A percentile compares a stretch with the other conserved stretches of the same genome.
These are phyloP conservation scores for Seira musarum DNA, from an alignment of 2,888 invertebrate genomes.

Conservation along the genomic window DNA sequence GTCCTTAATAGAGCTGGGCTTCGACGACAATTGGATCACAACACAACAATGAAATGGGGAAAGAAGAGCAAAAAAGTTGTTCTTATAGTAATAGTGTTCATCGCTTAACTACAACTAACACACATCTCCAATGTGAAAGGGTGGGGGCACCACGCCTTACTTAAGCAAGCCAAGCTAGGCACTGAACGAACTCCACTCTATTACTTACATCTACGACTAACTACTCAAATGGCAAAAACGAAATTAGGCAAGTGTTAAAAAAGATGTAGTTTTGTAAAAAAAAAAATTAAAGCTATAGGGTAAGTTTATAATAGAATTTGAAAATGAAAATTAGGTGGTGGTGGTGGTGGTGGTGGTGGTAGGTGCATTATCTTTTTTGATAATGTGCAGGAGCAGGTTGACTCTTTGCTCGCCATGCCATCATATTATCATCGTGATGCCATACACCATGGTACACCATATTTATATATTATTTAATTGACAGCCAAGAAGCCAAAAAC, in stretches of 20 bases:
- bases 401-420: conserved; percentile 4
- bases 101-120: too few species aligned
- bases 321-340: conserved; percentile 6
- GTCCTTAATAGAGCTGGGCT: conserved; percentile 52
- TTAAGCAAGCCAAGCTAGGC: conserved; percentile 33
- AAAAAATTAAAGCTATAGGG: conserved; percentile 36
- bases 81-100: conserved; percentile 18
- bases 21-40: conserved; percentile 49
- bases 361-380: not conserved
- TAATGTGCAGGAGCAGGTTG: conserved; percentile 16
- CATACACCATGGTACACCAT: not conserved
- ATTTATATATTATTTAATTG: conserved; percentile 7
- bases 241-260: conserved; percentile 38
- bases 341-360: too few species aligned
- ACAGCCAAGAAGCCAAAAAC: not conserved
- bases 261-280: conserved; percentile 21
- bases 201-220: too few species aligned
- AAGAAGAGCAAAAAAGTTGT: conserved; percentile 19
- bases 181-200: conserved; percentile 32
- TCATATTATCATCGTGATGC: conserved; percentile 23
- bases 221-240: conserved; percentile 22
- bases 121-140: conserved; percentile 31
- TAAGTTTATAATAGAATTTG: conserved; percentile 17
- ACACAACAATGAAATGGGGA: conserved; percentile 24
- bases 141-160: conserved; percentile 68